A percentile compares a stretch with the other conserved stretches of the same genome.
phyloP scores from a whole-genome alignment of 2,113 vertebrate genomes.

The Lepidothrix coronata region DNA sequence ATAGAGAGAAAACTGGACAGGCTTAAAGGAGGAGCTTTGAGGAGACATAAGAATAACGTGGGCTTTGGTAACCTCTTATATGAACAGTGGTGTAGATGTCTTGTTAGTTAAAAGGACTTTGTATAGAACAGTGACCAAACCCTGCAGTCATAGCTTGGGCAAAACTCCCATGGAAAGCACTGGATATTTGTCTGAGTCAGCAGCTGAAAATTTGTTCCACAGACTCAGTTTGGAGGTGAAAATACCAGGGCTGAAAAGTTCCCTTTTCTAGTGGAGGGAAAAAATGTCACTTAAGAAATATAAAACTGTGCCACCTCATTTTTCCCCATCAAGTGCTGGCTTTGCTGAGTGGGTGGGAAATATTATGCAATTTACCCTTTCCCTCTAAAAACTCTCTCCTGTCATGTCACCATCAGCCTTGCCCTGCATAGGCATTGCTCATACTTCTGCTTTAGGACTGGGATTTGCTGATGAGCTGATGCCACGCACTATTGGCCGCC shows the following conservation, averaged over 20 bases:
- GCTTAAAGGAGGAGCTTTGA: background rate
- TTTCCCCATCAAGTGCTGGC: background rate
- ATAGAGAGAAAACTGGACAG: background rate
- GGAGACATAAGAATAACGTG: background rate
- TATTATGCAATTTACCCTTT: conserved; percentile 6
- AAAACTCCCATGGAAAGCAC: background rate
- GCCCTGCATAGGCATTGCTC: background rate
- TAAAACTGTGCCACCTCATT: background rate
- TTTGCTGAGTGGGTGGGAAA: background rate
- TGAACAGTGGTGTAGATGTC: background rate
- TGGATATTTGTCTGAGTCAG: background rate
- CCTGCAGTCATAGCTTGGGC: background rate
- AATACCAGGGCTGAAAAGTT: background rate
- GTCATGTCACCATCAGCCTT: background rate
- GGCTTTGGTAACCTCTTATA: background rate
- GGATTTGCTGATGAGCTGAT: background rate
- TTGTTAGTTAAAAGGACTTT: background rate
- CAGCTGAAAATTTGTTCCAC: conserved; percentile 13
- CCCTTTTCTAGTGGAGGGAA: background rate
- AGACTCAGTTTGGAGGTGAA: background rate
- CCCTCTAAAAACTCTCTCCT: background rate
- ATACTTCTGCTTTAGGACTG: background rate
- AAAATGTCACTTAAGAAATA: background rate
- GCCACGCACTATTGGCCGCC: accelerated
- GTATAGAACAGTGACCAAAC: background rate